Base-by-base conservation (phyloP, 2,797 vertebrate genomes). In the Diglossa cyanea region DNA sequence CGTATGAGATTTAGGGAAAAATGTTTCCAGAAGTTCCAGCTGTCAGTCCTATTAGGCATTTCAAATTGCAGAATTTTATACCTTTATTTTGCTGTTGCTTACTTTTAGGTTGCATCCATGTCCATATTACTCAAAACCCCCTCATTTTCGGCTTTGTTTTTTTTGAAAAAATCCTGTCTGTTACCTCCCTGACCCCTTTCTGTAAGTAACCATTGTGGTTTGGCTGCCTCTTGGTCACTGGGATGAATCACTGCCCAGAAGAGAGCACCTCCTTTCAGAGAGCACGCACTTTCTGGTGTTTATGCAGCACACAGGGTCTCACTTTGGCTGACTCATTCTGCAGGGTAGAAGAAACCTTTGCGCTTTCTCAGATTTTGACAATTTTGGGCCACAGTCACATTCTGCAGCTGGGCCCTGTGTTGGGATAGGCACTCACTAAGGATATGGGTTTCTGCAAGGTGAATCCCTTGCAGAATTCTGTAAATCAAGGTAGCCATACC, bases 181-280 rank as follows among this genome's bases (percentile, higher is more conserved):
- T 91, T 88, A 94, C 78, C 58, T 94, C 62, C 31, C 18, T 89
- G 72, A 95, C 84, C 84, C 70, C 37, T 90, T 94, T 92, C 66
- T 93, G 58, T 90, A 88, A 89, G 71, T 83, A 87, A 68, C 75
- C 81, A 61, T 33, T 95, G 91, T 96, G 94, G 93, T 92, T 96
- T 95, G 93, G 86, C 84, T 90, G 92, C 44, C 39, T 87, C 42
- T 58, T 73, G 74, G 88, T 77, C 72, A 16, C 42, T 67, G 68
- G 65, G 47, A 87, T 94, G 94, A 95, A 80, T 95, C 91, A 96
- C 54, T 47, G 16, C 57, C 66, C 92, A 74, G 65, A 77, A 87
- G 42, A 61, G 63, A 91, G 84, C 42, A 8, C 91, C 88, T 85
- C 84, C 74, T 91, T 85, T 78, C 80, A 92, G 57, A 58, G 35